These are phyloP conservation scores for Chloropsis hardwickii DNA, from an alignment of 2,113 vertebrate species.

Conservation along the genomic window DNA sequence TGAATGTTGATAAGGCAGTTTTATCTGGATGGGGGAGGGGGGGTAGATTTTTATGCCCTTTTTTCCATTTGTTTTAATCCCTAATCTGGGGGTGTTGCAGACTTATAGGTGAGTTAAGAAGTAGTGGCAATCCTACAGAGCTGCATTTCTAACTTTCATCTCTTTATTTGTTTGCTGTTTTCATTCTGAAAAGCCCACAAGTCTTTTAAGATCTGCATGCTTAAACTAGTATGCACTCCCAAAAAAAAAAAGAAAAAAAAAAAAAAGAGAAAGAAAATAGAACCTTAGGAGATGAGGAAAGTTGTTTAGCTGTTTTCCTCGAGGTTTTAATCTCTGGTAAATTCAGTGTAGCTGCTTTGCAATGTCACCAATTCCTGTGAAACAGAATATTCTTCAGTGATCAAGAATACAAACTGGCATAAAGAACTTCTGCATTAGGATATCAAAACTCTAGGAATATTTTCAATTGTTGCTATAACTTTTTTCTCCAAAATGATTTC, in stretches of 20 bases:
- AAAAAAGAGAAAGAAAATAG: neutral
- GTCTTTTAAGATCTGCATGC: neutral
- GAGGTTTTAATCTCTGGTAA: neutral
- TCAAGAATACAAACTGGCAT: neutral
- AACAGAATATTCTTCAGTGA: neutral
- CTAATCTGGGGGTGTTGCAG: neutral
- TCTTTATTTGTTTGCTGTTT: neutral
- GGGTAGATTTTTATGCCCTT: neutral
- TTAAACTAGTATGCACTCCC: neutral
- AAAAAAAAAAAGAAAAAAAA: neutral
- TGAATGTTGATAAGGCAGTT: neutral
- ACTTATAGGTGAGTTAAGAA: neutral
- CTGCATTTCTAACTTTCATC: neutral
- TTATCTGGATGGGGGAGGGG: neutral
- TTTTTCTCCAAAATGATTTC: conserved; percentile 54
- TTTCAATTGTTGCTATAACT: conserved; percentile 43
- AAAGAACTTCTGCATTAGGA: conserved; percentile 59
- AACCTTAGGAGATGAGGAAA: neutral
- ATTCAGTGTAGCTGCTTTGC: neutral
- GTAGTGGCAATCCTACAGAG: neutral
- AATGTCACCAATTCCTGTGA: conserved; percentile 10
- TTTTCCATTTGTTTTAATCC: neutral
- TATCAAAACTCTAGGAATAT: conserved; percentile 45
- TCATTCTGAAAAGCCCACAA: neutral
- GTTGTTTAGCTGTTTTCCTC: neutral